Base-by-base conservation (phyloP, 92 coral and sea anemone genomes). In the Porites evermanni region DNA sequence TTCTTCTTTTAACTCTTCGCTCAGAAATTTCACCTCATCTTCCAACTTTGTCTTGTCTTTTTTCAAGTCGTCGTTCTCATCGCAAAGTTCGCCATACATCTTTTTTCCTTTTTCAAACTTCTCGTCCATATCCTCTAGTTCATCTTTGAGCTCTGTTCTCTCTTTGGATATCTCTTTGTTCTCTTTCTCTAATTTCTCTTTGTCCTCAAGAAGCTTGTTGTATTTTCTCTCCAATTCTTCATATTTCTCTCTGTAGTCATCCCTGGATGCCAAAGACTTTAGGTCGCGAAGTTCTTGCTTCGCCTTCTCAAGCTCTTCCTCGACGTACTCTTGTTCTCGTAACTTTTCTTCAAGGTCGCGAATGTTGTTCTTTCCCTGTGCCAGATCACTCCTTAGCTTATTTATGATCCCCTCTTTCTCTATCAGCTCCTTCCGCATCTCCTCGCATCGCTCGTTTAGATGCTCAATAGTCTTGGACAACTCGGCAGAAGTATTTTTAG, bases 31-130 rank as follows among this genome's bases (percentile, higher is more conserved):
- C 12, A 92, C 82, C 20, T 95, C 94, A 2, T 95, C 94, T 86
- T 93, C 93, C 71, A 97, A 59, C 81, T 95, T 89, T 18, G 70
- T 78, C 78, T 79, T 93, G 47, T 88, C 91, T 67, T 93, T 90
- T 61, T 89, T 88, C 69, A 93, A 84, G 29, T 72, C 80, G 26
- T 94, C 98, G 61, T 94, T 88, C 58, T 94, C 94, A 6, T 90
- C 86, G 70, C 88, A 80, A 12, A 94, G 91, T 24, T 88, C 90
- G 3, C 68, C 84, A 24, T 74, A 90, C 87, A 78, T 90, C 72
- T 63, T 64, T 72, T 83, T 92, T 18, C 95, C 98, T 67, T 79
- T 84, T 38, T 88, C 95, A 13, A 94, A 86, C 24, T 82, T 88
- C 58, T 79, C 75, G 13, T 82, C 79, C 89, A 90, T 51, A 18